Base-by-base conservation (phyloP, 2,888 invertebrate species). In the Xylocampa areola region DNA sequence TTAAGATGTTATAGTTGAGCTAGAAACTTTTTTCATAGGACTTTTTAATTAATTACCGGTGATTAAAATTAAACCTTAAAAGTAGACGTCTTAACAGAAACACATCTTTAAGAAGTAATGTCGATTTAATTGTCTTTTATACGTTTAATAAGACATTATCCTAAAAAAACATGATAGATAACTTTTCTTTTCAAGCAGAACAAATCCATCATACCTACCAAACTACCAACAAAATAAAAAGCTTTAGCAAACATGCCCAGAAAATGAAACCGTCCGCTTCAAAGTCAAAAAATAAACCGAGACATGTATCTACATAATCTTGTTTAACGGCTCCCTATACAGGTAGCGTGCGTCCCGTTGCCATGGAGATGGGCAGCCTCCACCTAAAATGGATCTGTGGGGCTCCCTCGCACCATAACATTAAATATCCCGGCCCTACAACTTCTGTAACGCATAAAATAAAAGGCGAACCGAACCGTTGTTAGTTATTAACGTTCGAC, bases 301-400 rank as follows among this genome's bases (percentile, higher is more conserved):
- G 36, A 29, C 29, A 21, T 13, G 39, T 16, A n/a, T n/a, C n/a
- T n/a, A 43, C 21, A 35, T 52, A 69, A 62, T 62, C 62, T 53
- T 49, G 50, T 71, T 58, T 61, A 63, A 49, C 52, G 44, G 44
- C 39, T 36, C 54, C 45, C 25, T 50, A 43, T 60, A 43, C 61
- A 68, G 68, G 64, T 63, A 63, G 69, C 65, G 59, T 33, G 75
- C 69, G 74, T 79, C 68, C 68, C 67, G 88, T 90, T 78, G 51
- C 82, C 80, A 86, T 86, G 70, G 81, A 68, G 82, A 90, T 88
- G 65, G 70, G 74, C 63, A 62, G 71, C 65, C 79, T 78, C 72
- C 72, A 66, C 63, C 59, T 45, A 54, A 65, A 69, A 76, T 68
- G 75, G 68, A 76, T 72, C 73, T 72, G 11, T 29, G 55, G 27